Evolutionary conservation across 92 coral and sea anemone species (phyloP), one percentile per base, ranked within the genome.

Genomic region (Metridium senile): DNA sequence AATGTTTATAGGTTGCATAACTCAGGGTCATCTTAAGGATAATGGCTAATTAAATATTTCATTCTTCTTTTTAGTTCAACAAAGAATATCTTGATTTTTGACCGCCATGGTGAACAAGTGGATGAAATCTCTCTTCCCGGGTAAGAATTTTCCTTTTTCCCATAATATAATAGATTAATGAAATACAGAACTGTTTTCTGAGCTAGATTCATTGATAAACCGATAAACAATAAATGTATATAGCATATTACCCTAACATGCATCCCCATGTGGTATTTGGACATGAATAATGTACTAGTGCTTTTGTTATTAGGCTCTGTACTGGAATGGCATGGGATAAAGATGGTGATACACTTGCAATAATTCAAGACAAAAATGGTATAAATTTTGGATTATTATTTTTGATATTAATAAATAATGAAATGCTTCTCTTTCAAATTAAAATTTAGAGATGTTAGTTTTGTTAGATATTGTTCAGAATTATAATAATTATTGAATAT

Each of bases 261-360:
- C n/a, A n/a, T n/a, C n/a, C n/a, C n/a, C n/a, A n/a, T n/a, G n/a
- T n/a, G n/a, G n/a, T n/a, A n/a, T n/a, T n/a, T n/a, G n/a, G n/a
- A n/a, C n/a, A n/a, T n/a, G n/a, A n/a, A n/a, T n/a, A n/a, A n/a
- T n/a, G n/a, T n/a, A n/a, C n/a, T n/a, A n/a, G n/a, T n/a, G n/a
- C n/a, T n/a, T 39, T 39, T 39, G 49, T 68, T 34, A 43, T 47
- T 62, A 95, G 99, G 64, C 69, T 87, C 63, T 95, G 97, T 72
- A 91, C 95, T 45, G 97, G 99, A n/a, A 86, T 95, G 83, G 99
- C 89, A 19, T 95, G 99, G 99, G 99, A 95, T 75, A 95, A 87
- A 82, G 99, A 95, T 85, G 99, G 99, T 25, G 97, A 87, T 65
- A 95, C 97, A 28, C 66, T 95, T 65, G 99, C 93, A 21, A 95